Conservation (phyloP, 2,888 invertebrate species). For the Chymomyza amoena region DNA sequence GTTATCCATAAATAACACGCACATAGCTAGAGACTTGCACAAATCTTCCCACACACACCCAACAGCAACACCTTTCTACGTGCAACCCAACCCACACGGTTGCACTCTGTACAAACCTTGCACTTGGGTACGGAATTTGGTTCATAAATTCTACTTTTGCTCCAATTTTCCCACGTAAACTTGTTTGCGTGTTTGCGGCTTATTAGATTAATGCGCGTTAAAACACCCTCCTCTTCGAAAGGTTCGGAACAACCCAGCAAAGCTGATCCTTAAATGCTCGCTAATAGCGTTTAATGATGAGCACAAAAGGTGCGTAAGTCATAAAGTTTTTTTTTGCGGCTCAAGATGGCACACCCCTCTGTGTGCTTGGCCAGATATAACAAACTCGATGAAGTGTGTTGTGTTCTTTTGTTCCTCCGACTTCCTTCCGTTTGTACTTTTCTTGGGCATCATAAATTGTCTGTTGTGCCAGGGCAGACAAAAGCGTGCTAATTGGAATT, state of each 20-base stretch:
- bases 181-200: slow-evolving; percentile 73
- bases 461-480: slow-evolving; percentile 41
- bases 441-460: slow-evolving; percentile 27
- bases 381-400: neutral
- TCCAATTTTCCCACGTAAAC: slow-evolving; percentile 77
- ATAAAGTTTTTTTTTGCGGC: slow-evolving; percentile 59
- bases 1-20: slow-evolving; percentile 61
- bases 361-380: slow-evolving; percentile 1
- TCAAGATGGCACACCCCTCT: slow-evolving; percentile 43
- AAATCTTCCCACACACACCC: slow-evolving; percentile 76
- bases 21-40: slow-evolving; percentile 14
- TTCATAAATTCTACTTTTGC: slow-evolving; percentile 39
- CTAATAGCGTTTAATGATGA: slow-evolving; percentile 72
- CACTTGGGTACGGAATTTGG: neutral
- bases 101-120: neutral
- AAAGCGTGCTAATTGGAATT: slow-evolving; percentile 72
- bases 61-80: slow-evolving; percentile 16
- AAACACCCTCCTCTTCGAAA: slow-evolving; percentile 47
- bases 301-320: slow-evolving; percentile 70
- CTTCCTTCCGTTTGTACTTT: slow-evolving; percentile 23
- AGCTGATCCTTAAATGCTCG: slow-evolving; percentile 66
- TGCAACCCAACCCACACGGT: slow-evolving; percentile 30
- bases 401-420: slow-evolving; percentile 21
- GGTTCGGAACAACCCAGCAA: slow-evolving; percentile 4
- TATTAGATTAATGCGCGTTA: slow-evolving; percentile 69